Evolutionary conservation across 2,113 vertebrate species (phyloP).

Genomic region (Elaphurus davidianus): DNA sequence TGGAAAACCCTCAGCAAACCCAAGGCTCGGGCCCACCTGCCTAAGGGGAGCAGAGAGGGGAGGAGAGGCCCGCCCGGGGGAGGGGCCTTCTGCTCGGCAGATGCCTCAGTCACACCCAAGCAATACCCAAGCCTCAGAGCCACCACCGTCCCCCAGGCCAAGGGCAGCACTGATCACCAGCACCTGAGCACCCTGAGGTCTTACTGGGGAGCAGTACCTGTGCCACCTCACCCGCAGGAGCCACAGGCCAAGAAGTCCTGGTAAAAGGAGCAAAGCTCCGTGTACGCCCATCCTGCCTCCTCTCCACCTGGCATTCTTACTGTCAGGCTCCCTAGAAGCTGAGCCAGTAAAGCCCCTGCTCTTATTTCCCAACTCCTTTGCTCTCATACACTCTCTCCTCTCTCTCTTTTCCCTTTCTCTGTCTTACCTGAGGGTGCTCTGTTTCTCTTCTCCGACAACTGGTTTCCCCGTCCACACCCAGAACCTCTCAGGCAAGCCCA

Average conservation of each 20-base stretch:
- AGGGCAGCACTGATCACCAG: not conserved
- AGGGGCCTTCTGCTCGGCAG: not conserved
- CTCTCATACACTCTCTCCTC: not conserved
- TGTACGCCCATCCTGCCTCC: accelerated
- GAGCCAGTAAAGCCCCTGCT: not conserved
- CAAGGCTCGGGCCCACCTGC: not conserved
- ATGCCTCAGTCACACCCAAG: not conserved
- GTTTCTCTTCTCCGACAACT: not conserved
- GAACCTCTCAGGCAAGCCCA: not conserved
- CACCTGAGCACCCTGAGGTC: not conserved
- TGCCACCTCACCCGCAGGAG: not conserved
- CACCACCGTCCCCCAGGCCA: not conserved
- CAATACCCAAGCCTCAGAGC: not conserved
- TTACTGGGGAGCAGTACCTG: not conserved
- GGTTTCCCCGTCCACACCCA: not conserved
- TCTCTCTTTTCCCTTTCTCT: not conserved
- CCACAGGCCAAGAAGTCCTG: not conserved
- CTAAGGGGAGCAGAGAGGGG: not conserved
- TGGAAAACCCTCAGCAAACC: not conserved
- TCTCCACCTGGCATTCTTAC: not conserved
- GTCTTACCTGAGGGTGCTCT: not conserved
- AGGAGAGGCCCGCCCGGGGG: not conserved
- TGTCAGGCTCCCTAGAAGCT: not conserved
- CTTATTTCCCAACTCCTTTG: not conserved
- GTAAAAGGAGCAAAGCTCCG: not conserved